Base-by-base conservation (phyloP, 1,140 invertebrate genomes). In the Kradibia gibbosae region DNA sequence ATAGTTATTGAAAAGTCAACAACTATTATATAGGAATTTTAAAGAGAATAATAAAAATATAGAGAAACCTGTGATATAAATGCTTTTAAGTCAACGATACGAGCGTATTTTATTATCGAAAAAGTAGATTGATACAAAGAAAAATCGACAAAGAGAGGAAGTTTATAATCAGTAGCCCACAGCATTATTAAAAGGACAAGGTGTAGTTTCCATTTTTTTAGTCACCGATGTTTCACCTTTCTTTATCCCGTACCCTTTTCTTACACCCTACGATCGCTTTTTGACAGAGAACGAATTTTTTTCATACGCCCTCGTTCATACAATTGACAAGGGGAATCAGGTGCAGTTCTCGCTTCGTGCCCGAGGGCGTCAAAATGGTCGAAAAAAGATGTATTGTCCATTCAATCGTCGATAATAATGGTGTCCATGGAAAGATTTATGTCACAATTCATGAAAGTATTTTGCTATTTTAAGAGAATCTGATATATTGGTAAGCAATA, bases 161-260 rank as follows among this genome's bases (percentile, higher is more conserved):
- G 10, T n/a, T 0, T 39, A 39, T 39, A 76, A 76, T 76, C n/a
- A 76, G 31, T 76, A 76, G 57, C 0, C 22, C n/a, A 45, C n/a
- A 48, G 25, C 15, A 34, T 13, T 34, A 39, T n/a, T 39, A 39
- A 67, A 67, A 39, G 17, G 62, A 39, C 20, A 28, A 67, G n/a
- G 1, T 67, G 39, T 22, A 67, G 62, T 67, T 67, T 36, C 34
- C 20, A n/a, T 39, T 7, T 67, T 67, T 67, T 8, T 4, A 3
- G 28, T 34, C 60, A 25, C 25, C 13, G 31, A 62, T 4, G 60
- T 39, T 67, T 67, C 62, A 39, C 34, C 62, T 67, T 67, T n/a
- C 62, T n/a, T 67, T 65, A 36, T 65, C 60, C 13, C 1, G 11
- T 34, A 20, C 62, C 34, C 17, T 36, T 39, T 20, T 39, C 17